Conservation (phyloP, 2,113 vertebrate genomes). For the Melierax canorus region DNA sequence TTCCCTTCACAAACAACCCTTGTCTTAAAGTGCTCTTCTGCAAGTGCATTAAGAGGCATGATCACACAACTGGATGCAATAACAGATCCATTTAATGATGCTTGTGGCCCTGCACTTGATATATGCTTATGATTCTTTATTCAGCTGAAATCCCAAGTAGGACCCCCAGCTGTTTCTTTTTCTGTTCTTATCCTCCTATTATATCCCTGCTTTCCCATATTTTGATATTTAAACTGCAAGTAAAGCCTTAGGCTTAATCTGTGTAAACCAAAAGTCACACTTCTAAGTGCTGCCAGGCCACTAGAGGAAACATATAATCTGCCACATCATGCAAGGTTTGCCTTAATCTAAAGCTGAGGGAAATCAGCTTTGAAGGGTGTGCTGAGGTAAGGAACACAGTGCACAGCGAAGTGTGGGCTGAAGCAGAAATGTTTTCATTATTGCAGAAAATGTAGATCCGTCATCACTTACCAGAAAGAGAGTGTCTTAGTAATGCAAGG, state of each 20-base stretch:
- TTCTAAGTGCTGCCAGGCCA: slow-evolving; percentile 14
- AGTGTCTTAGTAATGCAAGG: background rate
- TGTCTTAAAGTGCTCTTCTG: background rate
- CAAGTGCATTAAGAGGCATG: background rate
- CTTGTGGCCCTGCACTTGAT: background rate
- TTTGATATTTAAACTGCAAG: background rate
- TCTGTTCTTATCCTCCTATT: background rate
- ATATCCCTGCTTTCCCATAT: background rate
- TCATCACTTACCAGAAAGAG: background rate
- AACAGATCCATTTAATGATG: background rate
- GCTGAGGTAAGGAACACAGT: slow-evolving; percentile 2
- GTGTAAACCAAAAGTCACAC: slow-evolving; percentile 9
- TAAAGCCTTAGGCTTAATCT: background rate
- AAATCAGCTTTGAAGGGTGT: slow-evolving; percentile 57
- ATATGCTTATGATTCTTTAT: background rate
- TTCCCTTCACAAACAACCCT: background rate
- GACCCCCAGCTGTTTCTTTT: background rate
- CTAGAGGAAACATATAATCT: slow-evolving; percentile 14
- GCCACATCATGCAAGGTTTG: slow-evolving; percentile 28
- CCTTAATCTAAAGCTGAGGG: slow-evolving; percentile 48
- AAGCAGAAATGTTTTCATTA: background rate
- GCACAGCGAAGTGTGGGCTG: background rate
- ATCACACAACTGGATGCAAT: background rate
- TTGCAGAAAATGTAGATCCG: background rate
- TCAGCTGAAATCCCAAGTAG: background rate